Evolutionary conservation across 1,140 invertebrate genomes (phyloP), one percentile per base, ranked within the genome.

Genomic region (Linepithema humile): DNA sequence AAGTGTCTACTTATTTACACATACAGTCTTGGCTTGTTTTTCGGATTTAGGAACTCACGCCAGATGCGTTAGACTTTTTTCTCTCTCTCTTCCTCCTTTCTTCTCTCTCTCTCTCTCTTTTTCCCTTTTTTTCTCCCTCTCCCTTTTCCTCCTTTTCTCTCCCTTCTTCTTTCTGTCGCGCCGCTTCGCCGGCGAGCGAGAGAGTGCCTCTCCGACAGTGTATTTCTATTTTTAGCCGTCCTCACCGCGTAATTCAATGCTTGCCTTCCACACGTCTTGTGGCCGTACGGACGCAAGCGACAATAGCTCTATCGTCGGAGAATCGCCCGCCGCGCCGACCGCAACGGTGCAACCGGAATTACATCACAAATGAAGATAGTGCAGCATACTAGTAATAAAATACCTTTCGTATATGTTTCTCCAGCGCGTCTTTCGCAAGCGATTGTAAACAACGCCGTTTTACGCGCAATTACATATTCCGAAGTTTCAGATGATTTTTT

Each of bases 221-320:
- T 69, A 20, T 17, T 70, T 86, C 78, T 88, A 88, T 86, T 88
- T 86, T 83, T 86, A 86, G 35, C 59, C 48, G 5, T 65, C 57
- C 72, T 80, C 62, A 77, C 38, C 72, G 38, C 59, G 84, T 85
- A 85, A 85, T 84, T 85, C 64, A 86, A 84, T 84, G 82, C 70
- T 43, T 29, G 59, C 20, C 67, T 53, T 74, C 64, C 40, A 32
- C 15, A 9, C 67, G n/a, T 73, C 50, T 59, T 50, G 72, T 29
- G 35, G 69, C 72, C 73, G 65, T 48, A 40, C 45, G 60, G 67
- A 55, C 57, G 45, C 43, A 38, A 70, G 10, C 65, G 60, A 53
- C 60, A 67, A 50, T 67, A 50, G 17, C 26, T 48, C 67, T 74
- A 74, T 82, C 69, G 35, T 45, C 64, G 65, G 48, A 35, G 40